A percentile compares a stretch with the other conserved stretches of the same genome.
phyloP scores from a whole-genome alignment of 2,797 vertebrate genomes.

The Semaprochilodus insignis region DNA sequence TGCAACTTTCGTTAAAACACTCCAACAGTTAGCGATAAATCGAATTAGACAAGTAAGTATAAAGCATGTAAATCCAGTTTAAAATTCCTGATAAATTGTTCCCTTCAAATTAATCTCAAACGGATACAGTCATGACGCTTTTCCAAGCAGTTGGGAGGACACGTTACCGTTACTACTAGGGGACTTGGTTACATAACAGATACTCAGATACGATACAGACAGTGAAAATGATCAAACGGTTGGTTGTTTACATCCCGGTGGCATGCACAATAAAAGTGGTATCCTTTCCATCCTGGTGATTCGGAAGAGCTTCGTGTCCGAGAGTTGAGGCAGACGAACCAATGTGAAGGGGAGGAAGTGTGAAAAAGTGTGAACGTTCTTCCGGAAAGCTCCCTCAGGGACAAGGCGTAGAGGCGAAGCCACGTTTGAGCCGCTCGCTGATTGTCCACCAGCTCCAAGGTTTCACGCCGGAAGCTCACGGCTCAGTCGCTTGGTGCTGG shows the following conservation, averaged over 20 bases:
- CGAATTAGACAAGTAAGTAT: neutral
- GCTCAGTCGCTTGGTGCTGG: slow-evolving; percentile 88
- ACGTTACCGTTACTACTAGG: slow-evolving; percentile 8
- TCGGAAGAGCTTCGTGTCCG: neutral
- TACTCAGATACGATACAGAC: slow-evolving; percentile 1
- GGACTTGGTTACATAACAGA: neutral
- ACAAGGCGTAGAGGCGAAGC: slow-evolving; percentile 3
- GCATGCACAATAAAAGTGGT: slow-evolving; percentile 23
- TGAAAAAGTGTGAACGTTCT: neutral
- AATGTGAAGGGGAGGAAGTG: neutral
- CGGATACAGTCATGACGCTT: neutral
- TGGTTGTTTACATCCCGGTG: slow-evolving; percentile 24
- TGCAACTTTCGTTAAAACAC: neutral
- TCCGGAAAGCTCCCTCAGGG: neutral
- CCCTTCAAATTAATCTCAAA: neutral
- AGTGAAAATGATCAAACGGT: neutral
- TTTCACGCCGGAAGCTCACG: neutral
- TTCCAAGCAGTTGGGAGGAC: neutral
- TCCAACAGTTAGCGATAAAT: neutral
- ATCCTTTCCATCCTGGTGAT: neutral
- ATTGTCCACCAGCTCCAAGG: neutral
- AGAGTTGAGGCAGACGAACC: neutral
- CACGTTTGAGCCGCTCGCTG: neutral
- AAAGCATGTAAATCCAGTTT: neutral
- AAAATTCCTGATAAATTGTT: neutral